phyloP scores from a whole-genome alignment of 2,113 vertebrate genomes.

The Podarcis cretensis region DNA sequence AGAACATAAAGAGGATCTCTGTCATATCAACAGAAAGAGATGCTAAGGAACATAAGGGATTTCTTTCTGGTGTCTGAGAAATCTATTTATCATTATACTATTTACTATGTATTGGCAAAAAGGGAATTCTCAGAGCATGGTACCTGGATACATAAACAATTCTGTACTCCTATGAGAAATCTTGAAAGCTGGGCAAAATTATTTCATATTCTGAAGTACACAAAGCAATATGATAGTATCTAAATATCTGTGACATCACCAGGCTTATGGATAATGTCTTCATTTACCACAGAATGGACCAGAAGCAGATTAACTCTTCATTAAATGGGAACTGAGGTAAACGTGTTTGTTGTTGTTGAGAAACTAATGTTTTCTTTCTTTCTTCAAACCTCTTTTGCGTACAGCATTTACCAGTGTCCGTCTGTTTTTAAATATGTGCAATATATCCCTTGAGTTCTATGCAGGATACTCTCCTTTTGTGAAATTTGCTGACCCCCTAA shows the following conservation, averaged over 20 bases:
- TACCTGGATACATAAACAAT: not conserved
- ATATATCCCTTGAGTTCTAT: slow-evolving; percentile 13
- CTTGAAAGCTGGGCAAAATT: not conserved
- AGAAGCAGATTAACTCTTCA: not conserved
- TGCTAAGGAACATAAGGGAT: not conserved
- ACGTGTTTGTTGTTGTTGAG: slow-evolving; percentile 42
- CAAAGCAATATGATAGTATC: not conserved
- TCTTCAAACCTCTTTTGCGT: slow-evolving; percentile 2
- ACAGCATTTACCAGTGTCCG: not conserved
- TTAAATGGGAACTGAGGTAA: slow-evolving; percentile 41
- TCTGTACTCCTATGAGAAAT: not conserved
- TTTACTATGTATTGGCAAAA: too few species aligned
- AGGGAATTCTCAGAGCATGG: not conserved
- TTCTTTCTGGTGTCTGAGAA: not conserved
- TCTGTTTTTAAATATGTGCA: not conserved
- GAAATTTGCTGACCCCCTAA: slow-evolving; percentile 49
- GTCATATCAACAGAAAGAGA: not conserved
- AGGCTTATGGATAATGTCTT: not conserved
- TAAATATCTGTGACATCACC: not conserved
- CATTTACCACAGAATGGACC: not conserved
- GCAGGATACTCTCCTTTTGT: not conserved
- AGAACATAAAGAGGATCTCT: not conserved
- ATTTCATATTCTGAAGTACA: not conserved
- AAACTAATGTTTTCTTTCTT: slow-evolving; percentile 40
- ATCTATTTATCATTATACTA: not conserved